These are phyloP conservation scores for Nipponacmea schrenckii DNA, from an alignment of 2,888 invertebrate species.

Conservation along the genomic window DNA sequence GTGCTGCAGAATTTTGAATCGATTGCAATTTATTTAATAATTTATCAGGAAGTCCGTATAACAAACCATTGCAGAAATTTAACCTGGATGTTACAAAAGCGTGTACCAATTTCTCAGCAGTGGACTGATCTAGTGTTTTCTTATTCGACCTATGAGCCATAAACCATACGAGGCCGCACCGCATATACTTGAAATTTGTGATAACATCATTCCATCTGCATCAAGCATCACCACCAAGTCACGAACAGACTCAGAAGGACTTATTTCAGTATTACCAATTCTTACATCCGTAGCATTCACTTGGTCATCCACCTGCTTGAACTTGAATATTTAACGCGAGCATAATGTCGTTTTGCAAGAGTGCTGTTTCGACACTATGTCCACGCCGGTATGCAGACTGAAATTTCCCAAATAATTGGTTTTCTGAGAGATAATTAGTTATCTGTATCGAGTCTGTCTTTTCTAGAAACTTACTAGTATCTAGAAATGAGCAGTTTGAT, in stretches of 20 bases:
- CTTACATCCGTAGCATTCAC: too few species aligned
- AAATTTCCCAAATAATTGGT: not conserved
- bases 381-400: not conserved
- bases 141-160: too few species aligned
- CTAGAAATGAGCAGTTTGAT: not conserved
- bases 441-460: not conserved
- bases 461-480: conserved; percentile 1
- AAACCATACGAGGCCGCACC: too few species aligned
- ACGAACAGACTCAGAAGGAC: too few species aligned
- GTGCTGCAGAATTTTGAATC: not conserved
- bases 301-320: not conserved
- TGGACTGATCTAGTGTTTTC: too few species aligned
- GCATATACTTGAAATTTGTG: too few species aligned
- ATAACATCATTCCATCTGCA: too few species aligned
- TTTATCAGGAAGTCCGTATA: not conserved
- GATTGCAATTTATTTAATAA: not conserved
- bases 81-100: too few species aligned
- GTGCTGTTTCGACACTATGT: not conserved
- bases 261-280: too few species aligned
- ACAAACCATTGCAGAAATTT: not conserved
- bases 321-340: not conserved
- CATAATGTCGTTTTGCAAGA: not conserved
- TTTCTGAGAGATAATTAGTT: not conserved
- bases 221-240: too few species aligned
- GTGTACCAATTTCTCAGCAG: too few species aligned